Evolutionary conservation across 2,888 invertebrate genomes (phyloP).

Genomic region (Fissipunctia ypsillon): DNA sequence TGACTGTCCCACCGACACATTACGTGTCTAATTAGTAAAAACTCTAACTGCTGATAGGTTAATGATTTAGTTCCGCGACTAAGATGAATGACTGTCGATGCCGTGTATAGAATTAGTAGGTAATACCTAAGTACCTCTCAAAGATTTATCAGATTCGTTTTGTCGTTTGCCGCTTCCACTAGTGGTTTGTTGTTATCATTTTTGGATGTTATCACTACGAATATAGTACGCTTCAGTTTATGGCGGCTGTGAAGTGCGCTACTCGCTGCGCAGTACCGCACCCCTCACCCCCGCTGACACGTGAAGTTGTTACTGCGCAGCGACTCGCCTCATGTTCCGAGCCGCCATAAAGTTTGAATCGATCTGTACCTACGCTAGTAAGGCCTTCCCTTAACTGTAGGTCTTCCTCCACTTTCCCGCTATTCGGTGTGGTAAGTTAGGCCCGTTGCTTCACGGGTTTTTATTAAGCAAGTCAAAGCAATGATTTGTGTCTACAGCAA

Average conservation of each 20-base stretch:
- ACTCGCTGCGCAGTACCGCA: too few species aligned
- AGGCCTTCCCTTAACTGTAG: neutral
- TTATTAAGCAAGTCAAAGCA: neutral
- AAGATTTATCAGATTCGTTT: conserved; percentile 8
- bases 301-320: too few species aligned
- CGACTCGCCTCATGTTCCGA: too few species aligned
- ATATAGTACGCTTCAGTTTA: too few species aligned
- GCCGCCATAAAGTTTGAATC: too few species aligned
- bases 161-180: neutral
- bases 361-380: neutral
- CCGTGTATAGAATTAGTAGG: conserved; percentile 1
- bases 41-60: neutral
- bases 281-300: too few species aligned
- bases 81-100: conserved; percentile 10
- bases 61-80: conserved; percentile 15
- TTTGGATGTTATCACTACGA: neutral
- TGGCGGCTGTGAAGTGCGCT: too few species aligned
- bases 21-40: conserved; percentile 2
- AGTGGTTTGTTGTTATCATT: neutral
- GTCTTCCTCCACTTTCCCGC: neutral
- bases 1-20: neutral
- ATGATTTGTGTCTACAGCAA: conserved; percentile 10
- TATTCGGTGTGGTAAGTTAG: neutral
- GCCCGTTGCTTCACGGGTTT: neutral
- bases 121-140: neutral